Evolutionary conservation across 1,140 invertebrate genomes (phyloP), one percentile per base, ranked within the genome.

Genomic region (Atta cephalotes): DNA sequence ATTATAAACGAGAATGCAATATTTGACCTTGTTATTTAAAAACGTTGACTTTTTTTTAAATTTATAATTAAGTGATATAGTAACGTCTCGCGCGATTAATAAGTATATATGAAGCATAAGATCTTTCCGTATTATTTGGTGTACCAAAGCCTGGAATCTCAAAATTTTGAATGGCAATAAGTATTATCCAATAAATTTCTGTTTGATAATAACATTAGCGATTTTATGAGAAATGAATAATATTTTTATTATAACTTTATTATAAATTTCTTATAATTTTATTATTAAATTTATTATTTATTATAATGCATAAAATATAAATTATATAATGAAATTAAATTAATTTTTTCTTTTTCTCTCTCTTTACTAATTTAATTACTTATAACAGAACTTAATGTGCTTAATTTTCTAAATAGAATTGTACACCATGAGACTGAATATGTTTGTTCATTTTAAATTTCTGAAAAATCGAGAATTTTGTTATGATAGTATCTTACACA

Each of bases 391-490:
- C 21, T 16, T 25, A 63, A 63, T 5, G 0, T 3, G 12, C 5
- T 62, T 31, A 31, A 14, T 31, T 45, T 45, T 28, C 14, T 16
- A 9, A 62, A 18, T 0, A 62, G 28, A 5, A 21, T 70, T 12
- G 39, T 68, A 49, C 5, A 49, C 1, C n/a, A 45, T 9, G 39
- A 51, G 14, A 49, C 60, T 14, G 12, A 7, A 28, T 62, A 25
- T n/a, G n/a, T 60, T 2, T 71, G 25, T 62, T 4, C 18, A 62
- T 62, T 49, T 82, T 21, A 72, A 21, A 39, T 58, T 71, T 71
- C 51, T 74, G n/a, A 2, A 21, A 76, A 74, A 45, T 62, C 16
- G 18, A 72, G 14, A 35, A n/a, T 14, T 31, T 49, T 18, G 56
- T 25, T 35, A 25, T 0, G 25, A 62, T 39, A 39, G 35, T 60